These are phyloP conservation scores for Diaprepes abbreviatus DNA, from an alignment of 2,888 invertebrate species.

Conservation along the genomic window DNA sequence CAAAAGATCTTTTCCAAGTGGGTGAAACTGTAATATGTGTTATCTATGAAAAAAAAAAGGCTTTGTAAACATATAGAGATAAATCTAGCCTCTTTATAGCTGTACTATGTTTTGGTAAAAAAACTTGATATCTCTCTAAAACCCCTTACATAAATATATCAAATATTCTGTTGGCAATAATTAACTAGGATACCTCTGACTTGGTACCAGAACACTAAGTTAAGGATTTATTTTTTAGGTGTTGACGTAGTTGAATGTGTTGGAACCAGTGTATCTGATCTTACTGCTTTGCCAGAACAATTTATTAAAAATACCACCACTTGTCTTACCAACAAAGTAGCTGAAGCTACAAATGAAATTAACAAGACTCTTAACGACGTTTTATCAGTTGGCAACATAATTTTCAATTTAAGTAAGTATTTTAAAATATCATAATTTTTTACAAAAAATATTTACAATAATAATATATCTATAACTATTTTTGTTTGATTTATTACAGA, in stretches of 20 bases:
- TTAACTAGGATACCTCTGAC: too few relatives aligned
- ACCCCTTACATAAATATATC: not conserved
- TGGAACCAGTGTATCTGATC: not conserved
- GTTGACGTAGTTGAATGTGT: not conserved
- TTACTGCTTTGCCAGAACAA: not conserved
- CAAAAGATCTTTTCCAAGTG: too few relatives aligned
- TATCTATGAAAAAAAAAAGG: too few relatives aligned
- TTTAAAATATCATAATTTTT: not conserved
- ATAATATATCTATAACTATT: too few relatives aligned
- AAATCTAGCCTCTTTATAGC: too few relatives aligned
- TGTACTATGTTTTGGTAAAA: too few relatives aligned
- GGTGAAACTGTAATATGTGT: too few relatives aligned
- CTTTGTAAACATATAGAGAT: too few relatives aligned
- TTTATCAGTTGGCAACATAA: not conserved
- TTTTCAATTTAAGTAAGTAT: not conserved
- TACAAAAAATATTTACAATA: too few relatives aligned
- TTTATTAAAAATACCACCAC: not conserved
- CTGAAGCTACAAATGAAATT: not conserved
- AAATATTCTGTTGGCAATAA: too few relatives aligned
- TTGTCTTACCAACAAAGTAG: not conserved
- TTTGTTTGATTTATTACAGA: not conserved
- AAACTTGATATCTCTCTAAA: too few relatives aligned
- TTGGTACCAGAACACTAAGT: too few relatives aligned
- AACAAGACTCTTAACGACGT: not conserved
- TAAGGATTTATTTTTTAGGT: conserved; percentile 10